Conservation (phyloP, 1,140 invertebrate species). For the Tetranychus cinnabarinus region DNA sequence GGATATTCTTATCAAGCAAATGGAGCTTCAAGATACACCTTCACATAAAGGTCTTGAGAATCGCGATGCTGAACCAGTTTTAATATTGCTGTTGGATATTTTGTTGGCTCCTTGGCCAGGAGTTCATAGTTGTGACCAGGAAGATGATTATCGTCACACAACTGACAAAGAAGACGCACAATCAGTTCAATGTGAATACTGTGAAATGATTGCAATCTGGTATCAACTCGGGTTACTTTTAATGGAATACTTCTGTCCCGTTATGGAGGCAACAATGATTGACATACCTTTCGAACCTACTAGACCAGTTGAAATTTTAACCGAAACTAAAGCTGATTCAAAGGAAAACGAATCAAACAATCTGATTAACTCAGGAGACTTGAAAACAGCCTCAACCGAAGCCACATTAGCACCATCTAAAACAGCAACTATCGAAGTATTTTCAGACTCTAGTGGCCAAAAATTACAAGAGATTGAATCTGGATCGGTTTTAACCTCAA, state of each 20-base stretch:
- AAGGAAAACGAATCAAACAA: background rate
- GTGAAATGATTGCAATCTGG: slow-evolving; percentile 75
- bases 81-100: slow-evolving; percentile 51
- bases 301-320: background rate
- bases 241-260: slow-evolving; percentile 28
- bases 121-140: slow-evolving; percentile 38
- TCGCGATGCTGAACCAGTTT: slow-evolving; percentile 31
- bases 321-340: background rate
- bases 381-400: no score
- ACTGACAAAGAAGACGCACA: background rate
- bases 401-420: no score
- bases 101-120: slow-evolving; percentile 47
- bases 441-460: no score
- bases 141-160: background rate
- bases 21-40: slow-evolving; percentile 78
- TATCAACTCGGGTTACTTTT: slow-evolving; percentile 36
- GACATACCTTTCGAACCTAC: slow-evolving; percentile 5
- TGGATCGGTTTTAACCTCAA: no score
- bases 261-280: slow-evolving; percentile 20
- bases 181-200: slow-evolving; percentile 44
- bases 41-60: slow-evolving; percentile 54
- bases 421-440: no score
- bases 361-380: no score
- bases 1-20: slow-evolving; percentile 82
- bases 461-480: no score